Percentiles rank a stretch among this genome's conserved stretches.
phyloP scores from a whole-genome alignment of 2,113 vertebrate species.

The Lutjanus erythropterus region DNA sequence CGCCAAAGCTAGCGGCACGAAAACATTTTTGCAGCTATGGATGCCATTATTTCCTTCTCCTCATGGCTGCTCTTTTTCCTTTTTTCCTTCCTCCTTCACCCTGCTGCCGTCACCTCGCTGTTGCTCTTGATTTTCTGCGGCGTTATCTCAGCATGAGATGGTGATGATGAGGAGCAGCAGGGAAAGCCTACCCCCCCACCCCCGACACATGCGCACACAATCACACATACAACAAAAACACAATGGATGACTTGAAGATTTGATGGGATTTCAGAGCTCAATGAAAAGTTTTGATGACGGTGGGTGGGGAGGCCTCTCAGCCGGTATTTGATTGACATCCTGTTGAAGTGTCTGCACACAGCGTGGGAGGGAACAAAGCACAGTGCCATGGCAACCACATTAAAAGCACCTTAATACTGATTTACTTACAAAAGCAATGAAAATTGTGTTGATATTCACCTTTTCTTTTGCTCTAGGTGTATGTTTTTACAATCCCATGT shows the following conservation, averaged over 20 bases:
- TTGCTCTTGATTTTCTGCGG: constrained; percentile 54
- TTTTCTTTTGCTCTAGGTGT: constrained; percentile 54
- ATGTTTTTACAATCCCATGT: constrained; percentile 57
- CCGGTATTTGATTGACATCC: constrained; percentile 64
- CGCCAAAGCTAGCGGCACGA: constrained; percentile 21
- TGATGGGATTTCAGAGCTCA: constrained; percentile 51
- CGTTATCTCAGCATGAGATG: constrained; percentile 57
- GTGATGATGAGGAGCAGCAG: constrained; percentile 46
- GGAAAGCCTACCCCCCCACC: neutral
- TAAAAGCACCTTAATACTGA: constrained; percentile 83
- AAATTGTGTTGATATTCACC: constrained; percentile 63
- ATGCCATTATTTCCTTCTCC: constrained; percentile 20
- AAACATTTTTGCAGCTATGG: constrained; percentile 39
- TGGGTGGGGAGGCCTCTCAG: constrained; percentile 53
- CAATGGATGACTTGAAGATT: constrained; percentile 57
- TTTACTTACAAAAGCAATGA: constrained; percentile 79
- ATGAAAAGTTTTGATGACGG: constrained; percentile 61
- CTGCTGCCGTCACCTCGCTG: constrained; percentile 31
- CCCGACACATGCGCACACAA: neutral
- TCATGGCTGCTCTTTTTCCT: constrained; percentile 9
- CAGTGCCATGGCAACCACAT: constrained; percentile 84
- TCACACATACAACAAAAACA: constrained; percentile 36
- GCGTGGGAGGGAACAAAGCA: constrained; percentile 76
- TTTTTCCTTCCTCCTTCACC: constrained; percentile 24
- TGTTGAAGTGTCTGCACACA: constrained; percentile 43